Conservation (phyloP, 2,113 vertebrate species). For the Chelonoidis abingdonii region DNA sequence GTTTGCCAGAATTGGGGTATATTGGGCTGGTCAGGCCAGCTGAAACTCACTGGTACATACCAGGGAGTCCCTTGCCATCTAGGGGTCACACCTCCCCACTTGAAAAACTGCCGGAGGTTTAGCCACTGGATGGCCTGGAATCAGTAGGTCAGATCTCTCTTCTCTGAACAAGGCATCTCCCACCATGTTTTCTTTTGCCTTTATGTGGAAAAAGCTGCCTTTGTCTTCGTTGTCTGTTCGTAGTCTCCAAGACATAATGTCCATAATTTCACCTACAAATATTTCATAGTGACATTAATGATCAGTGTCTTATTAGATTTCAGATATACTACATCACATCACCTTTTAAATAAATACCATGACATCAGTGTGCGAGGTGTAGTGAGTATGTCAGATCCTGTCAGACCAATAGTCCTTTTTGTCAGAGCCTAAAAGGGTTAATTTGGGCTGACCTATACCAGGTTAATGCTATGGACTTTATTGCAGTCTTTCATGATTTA, state of each 20-base stretch:
- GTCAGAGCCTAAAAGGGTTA: background rate
- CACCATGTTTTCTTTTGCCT: background rate
- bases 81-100: background rate
- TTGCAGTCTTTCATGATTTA: conserved; percentile 64
- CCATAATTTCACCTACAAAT: background rate
- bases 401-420: background rate
- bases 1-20: background rate
- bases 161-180: background rate
- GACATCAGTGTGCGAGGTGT: background rate
- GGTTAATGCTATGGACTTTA: conserved; percentile 54
- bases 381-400: background rate
- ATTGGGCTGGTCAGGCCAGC: background rate
- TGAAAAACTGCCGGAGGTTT: background rate
- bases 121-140: background rate
- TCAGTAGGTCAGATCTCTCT: background rate
- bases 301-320: background rate
- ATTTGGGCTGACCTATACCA: conserved; percentile 8
- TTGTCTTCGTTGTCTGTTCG: background rate
- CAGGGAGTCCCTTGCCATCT: background rate
- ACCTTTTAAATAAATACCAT: background rate
- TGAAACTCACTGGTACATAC: background rate
- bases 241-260: background rate
- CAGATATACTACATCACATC: background rate
- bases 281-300: background rate
- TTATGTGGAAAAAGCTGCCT: background rate